phyloP scores from a whole-genome alignment of 2,113 vertebrate genomes.

The Brachirus orientalis region DNA sequence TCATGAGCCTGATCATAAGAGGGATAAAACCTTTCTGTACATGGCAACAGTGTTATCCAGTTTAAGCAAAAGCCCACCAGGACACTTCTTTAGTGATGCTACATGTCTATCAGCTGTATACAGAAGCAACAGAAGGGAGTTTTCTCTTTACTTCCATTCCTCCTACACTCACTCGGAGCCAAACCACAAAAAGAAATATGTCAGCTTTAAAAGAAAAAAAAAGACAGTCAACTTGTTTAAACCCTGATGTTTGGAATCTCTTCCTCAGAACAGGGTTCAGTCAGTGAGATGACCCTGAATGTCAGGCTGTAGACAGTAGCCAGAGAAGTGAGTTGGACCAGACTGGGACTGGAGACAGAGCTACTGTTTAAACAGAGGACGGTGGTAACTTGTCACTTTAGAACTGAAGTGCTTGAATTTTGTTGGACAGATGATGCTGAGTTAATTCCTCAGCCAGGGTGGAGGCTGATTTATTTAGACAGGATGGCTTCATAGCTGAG shows the following conservation, averaged over 20 bases:
- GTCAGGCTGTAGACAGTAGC: slow-evolving; percentile 23
- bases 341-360: not conserved
- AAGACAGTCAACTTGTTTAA: slow-evolving; percentile 5
- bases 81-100: not conserved
- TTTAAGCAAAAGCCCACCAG: not conserved
- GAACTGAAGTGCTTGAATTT: slow-evolving; percentile 11
- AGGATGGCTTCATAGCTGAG: not conserved
- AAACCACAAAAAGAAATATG: slow-evolving; percentile 19
- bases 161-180: slow-evolving; percentile 29
- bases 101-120: slow-evolving; percentile 48
- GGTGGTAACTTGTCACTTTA: slow-evolving; percentile 24
- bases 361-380: slow-evolving; percentile 3
- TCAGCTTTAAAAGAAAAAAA: slow-evolving; percentile 13
- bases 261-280: slow-evolving; percentile 11
- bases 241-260: slow-evolving; percentile 31
- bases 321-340: slow-evolving; percentile 22
- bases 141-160: slow-evolving; percentile 23
- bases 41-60: slow-evolving; percentile 19
- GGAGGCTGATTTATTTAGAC: not conserved
- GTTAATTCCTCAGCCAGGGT: not conserved
- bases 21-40: slow-evolving; percentile 2
- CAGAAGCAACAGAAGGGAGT: slow-evolving; percentile 37
- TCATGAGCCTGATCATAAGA: slow-evolving; percentile 15
- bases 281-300: slow-evolving; percentile 14
- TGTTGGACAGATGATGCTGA: not conserved